Percentiles rank a stretch among this genome's conserved stretches.
phyloP scores from a whole-genome alignment of 2,888 invertebrate species.

The Drosophila setosimentum region DNA sequence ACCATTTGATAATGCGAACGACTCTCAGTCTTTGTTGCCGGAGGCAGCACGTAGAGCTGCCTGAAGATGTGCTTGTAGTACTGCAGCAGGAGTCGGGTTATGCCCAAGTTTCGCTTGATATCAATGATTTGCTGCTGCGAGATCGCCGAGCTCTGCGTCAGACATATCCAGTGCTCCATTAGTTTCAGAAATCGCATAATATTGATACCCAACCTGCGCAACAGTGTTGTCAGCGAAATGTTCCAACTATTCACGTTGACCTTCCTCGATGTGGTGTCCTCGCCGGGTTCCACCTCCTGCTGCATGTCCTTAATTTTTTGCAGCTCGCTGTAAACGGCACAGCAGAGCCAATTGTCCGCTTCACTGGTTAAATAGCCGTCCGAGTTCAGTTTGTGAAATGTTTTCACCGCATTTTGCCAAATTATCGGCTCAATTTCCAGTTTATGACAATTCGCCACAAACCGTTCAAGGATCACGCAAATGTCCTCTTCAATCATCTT shows the following conservation, averaged over 20 bases:
- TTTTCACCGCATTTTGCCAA: slow-evolving; percentile 42
- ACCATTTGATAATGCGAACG: slow-evolving; percentile 48
- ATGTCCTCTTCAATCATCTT: slow-evolving; percentile 25
- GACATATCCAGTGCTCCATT: slow-evolving; percentile 62
- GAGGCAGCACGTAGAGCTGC: slow-evolving; percentile 45
- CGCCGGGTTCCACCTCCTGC: not conserved
- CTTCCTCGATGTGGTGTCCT: slow-evolving; percentile 6
- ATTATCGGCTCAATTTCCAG: slow-evolving; percentile 43
- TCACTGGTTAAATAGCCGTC: slow-evolving; percentile 45
- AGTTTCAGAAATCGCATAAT: slow-evolving; percentile 48
- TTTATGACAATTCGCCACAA: slow-evolving; percentile 32
- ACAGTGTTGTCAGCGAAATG: slow-evolving; percentile 57
- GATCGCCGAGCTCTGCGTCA: slow-evolving; percentile 37
- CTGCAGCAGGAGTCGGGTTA: slow-evolving; percentile 41
- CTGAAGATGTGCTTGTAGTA: slow-evolving; percentile 61
- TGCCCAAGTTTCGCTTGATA: slow-evolving; percentile 43
- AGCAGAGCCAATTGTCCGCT: slow-evolving; percentile 63
- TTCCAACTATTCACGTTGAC: slow-evolving; percentile 56
- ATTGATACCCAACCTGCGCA: slow-evolving; percentile 53
- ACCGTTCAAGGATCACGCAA: slow-evolving; percentile 24
- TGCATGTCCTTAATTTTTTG: slow-evolving; percentile 59
- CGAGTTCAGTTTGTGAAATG: slow-evolving; percentile 41
- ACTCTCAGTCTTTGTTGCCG: slow-evolving; percentile 15
- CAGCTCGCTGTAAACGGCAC: slow-evolving; percentile 60
- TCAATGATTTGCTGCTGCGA: slow-evolving; percentile 51